Percentiles rank a stretch among this genome's conserved stretches.
phyloP scores from a whole-genome alignment of 2,888 invertebrate genomes.

The Cyclophora albipunctata region DNA sequence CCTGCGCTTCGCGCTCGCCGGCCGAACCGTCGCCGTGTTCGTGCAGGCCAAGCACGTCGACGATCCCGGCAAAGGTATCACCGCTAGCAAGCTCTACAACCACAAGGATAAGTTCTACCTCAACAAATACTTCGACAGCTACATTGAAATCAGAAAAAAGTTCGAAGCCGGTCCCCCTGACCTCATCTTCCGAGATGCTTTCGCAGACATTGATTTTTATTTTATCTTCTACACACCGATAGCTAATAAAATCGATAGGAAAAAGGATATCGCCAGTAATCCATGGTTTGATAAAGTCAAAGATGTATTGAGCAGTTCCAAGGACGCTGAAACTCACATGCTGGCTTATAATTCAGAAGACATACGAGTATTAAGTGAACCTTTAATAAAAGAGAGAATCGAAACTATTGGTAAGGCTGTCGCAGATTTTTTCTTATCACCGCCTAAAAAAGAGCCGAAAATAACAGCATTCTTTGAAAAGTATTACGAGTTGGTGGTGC shows the following conservation, averaged over 20 bases:
- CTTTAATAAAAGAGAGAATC: background rate
- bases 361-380: background rate
- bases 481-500: background rate
- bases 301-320: background rate
- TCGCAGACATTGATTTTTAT: background rate
- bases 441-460: background rate
- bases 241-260: background rate
- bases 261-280: background rate
- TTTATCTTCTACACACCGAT: background rate
- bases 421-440: background rate
- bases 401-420: background rate
- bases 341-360: background rate
- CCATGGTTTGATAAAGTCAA: background rate
- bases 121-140: background rate
- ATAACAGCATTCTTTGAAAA: background rate
- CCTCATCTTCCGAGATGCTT: background rate
- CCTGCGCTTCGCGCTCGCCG: background rate
- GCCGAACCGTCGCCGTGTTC: background rate
- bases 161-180: background rate
- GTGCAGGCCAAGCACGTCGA: background rate
- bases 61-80: background rate
- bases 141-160: background rate
- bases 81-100: background rate
- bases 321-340: background rate
- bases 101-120: background rate